A percentile compares a stretch with the other conserved stretches of the same genome.
phyloP scores from a whole-genome alignment of 2,797 vertebrate genomes.

The Catamblyrhynchus diadema region DNA sequence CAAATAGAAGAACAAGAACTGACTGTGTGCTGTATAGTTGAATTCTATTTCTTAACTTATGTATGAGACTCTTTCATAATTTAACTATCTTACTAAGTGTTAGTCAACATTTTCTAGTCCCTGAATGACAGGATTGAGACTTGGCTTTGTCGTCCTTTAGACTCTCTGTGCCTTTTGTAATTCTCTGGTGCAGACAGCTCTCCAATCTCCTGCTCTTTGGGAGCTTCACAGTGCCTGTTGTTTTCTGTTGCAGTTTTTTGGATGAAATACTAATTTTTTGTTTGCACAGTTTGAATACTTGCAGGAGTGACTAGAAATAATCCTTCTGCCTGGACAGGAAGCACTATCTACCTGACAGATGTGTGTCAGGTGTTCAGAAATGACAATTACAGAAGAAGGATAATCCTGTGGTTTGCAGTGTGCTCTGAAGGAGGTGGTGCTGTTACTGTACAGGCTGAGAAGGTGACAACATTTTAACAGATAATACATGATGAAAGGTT shows the following conservation, averaged over 20 bases:
- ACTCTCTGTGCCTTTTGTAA: not conserved
- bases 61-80: not conserved
- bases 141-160: not conserved
- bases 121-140: not conserved
- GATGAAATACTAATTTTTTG: not conserved
- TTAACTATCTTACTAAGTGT: not conserved
- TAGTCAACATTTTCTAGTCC: not conserved
- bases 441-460: not conserved
- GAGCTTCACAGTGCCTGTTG: not conserved
- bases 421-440: not conserved
- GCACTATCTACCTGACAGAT: not conserved
- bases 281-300: not conserved
- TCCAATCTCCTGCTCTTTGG: not conserved
- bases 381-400: not conserved
- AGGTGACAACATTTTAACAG: not conserved
- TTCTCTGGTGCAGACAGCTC: not conserved
- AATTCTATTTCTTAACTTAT: not conserved
- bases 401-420: not conserved
- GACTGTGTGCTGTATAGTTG: not conserved
- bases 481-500: not conserved
- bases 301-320: not conserved
- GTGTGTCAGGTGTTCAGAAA: not conserved
- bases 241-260: not conserved
- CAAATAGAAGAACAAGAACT: not conserved
- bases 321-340: not conserved